Conservation (phyloP, 2,113 vertebrate genomes). For the Corythornis madagascariensis region DNA sequence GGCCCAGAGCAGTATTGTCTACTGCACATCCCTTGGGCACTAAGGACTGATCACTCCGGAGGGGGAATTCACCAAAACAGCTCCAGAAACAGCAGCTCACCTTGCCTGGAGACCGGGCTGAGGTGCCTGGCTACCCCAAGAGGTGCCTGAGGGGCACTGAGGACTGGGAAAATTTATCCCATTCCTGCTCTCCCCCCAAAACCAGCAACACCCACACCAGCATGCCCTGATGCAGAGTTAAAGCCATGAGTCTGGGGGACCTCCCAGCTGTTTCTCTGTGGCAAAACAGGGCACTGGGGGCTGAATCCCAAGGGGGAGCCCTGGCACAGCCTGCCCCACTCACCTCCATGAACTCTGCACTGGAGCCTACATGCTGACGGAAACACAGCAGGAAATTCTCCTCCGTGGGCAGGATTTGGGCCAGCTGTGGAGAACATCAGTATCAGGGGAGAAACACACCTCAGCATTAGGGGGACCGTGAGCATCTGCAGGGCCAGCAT, state of each 20-base stretch:
- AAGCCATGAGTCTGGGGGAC: neutral
- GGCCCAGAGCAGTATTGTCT: neutral
- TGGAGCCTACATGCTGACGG: constrained; percentile 93
- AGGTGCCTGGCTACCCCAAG: neutral
- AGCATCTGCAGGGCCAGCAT: neutral
- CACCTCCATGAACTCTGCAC: constrained; percentile 93
- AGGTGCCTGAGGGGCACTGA: neutral
- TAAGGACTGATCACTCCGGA: rapidly evolving
- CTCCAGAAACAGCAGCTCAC: neutral
- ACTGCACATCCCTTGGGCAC: neutral
- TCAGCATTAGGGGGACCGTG: rapidly evolving
- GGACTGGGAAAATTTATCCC: neutral
- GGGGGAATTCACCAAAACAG: neutral
- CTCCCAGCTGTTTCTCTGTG: rapidly evolving
- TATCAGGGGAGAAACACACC: neutral
- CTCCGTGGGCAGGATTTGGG: constrained; percentile 95
- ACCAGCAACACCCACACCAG: neutral
- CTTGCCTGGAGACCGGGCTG: rapidly evolving
- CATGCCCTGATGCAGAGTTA: neutral
- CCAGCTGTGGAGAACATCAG: constrained; percentile 77
- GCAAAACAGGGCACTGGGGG: neutral
- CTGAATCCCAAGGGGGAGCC: rapidly evolving
- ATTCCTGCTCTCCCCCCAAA: neutral
- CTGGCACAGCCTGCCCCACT: neutral
- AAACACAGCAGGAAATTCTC: constrained; percentile 97